Conservation (phyloP, 2,797 vertebrate species). For the Parauchenoglanis ngamensis region DNA sequence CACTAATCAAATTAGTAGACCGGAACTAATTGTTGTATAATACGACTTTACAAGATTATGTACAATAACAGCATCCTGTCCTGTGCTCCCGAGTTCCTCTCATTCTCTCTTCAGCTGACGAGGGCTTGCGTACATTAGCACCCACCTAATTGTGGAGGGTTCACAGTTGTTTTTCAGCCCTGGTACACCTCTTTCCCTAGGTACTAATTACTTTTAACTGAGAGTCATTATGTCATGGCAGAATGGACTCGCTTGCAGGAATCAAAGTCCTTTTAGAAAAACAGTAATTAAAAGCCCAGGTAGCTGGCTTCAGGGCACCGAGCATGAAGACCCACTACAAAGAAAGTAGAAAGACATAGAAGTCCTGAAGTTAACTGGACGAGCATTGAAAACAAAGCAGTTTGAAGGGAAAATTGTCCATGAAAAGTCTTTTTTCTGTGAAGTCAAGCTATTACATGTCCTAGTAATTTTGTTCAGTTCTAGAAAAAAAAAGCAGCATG, state of each 20-base stretch:
- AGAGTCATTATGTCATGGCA: conserved; percentile 54
- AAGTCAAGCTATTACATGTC: conserved; percentile 46
- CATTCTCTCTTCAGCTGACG: background rate
- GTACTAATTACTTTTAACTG: conserved; percentile 60
- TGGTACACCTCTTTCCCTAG: conserved; percentile 53
- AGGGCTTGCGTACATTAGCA: background rate
- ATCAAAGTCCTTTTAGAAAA: conserved; percentile 58
- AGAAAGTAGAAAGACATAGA: conserved; percentile 25
- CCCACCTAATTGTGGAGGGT: conserved; percentile 8
- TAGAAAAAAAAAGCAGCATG: background rate
- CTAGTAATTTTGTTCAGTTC: conserved; percentile 39
- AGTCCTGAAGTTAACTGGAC: conserved; percentile 43
- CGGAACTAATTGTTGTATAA: background rate
- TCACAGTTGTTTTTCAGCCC: conserved; percentile 45
- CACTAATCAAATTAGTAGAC: background rate
- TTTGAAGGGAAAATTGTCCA: conserved; percentile 38
- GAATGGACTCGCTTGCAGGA: conserved; percentile 51
- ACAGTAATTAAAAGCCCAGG: conserved; percentile 59
- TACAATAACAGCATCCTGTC: background rate
- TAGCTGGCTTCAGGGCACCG: conserved; percentile 30
- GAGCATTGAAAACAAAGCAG: conserved; percentile 1
- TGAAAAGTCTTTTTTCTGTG: conserved; percentile 38
- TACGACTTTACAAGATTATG: background rate
- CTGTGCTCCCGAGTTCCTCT: background rate
- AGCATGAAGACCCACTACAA: conserved; percentile 19